Percentiles rank a stretch among this genome's conserved stretches.
Conservation (phyloP, 2,888 invertebrate species). For the Eilema sororculum region DNA sequence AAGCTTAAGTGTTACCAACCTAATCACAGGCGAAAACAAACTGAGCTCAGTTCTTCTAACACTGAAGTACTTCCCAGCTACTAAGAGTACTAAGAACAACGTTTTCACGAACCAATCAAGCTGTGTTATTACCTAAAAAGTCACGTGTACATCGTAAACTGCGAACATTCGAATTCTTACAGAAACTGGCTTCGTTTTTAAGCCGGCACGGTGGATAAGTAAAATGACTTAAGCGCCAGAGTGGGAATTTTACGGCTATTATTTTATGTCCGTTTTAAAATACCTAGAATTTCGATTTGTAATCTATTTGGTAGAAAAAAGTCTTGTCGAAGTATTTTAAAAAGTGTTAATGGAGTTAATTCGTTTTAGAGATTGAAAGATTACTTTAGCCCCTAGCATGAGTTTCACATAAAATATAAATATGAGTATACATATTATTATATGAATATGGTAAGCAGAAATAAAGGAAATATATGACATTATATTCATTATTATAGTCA, state of each 20-base stretch:
- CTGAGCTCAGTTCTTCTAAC: constrained; percentile 21
- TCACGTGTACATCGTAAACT: constrained; percentile 68
- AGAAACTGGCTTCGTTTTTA: constrained; percentile 59
- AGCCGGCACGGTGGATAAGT: constrained; percentile 4
- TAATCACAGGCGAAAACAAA: constrained; percentile 22
- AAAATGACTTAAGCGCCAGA: constrained; percentile 13
- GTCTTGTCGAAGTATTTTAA: not conserved
- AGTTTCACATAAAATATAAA: not conserved
- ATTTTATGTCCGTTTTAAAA: constrained; percentile 8
- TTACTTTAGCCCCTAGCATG: not conserved
- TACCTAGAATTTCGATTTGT: constrained; percentile 17
- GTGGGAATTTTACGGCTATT: constrained; percentile 5
- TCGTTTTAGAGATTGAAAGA: not conserved
- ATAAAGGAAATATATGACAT: no score
- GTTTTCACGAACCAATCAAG: constrained; percentile 66
- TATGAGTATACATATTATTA: not conserved
- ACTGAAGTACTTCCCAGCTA: constrained; percentile 27
- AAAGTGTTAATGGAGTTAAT: not conserved
- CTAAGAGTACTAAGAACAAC: constrained; percentile 44
- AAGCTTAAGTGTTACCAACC: constrained; percentile 9
- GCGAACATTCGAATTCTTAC: constrained; percentile 55
- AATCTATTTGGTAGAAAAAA: not conserved
- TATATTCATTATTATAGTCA: no score
- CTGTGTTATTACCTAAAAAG: constrained; percentile 68
- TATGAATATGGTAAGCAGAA: not conserved